A percentile compares a stretch with the other conserved stretches of the same genome.
Evolutionary conservation across 2,113 vertebrate genomes (phyloP).

Genomic region (Thalassarche chlororhynchos): DNA sequence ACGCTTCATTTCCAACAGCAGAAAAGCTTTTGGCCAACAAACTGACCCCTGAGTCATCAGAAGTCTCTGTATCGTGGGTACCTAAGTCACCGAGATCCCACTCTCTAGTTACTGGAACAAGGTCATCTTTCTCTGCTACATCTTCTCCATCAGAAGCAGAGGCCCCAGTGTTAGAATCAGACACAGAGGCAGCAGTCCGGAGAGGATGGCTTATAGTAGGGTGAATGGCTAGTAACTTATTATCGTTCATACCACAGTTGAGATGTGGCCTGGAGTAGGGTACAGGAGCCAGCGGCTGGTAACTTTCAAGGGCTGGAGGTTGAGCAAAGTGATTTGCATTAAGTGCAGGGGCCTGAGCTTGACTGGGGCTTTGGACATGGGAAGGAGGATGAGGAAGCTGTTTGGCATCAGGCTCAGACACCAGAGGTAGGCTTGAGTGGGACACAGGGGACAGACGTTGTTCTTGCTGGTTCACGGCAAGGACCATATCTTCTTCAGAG

Average conservation of each 20-base stretch:
- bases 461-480: background rate
- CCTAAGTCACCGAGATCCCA: background rate
- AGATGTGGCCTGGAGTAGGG: background rate
- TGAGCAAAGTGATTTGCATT: background rate
- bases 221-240: background rate
- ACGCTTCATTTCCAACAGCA: background rate
- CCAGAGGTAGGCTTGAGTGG: constrained; percentile 4
- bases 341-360: background rate
- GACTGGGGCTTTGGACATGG: background rate
- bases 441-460: background rate
- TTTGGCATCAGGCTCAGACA: constrained; percentile 49
- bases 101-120: constrained; percentile 3
- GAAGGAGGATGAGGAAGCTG: constrained; percentile 1
- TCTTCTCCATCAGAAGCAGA: background rate
- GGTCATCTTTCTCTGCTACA: constrained; percentile 37
- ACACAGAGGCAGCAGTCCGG: background rate
- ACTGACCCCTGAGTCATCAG: constrained; percentile 27
- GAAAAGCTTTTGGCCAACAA: background rate
- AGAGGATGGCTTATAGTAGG: background rate
- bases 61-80: background rate
- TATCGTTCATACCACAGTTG: background rate
- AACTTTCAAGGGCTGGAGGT: background rate
- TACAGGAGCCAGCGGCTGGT: background rate
- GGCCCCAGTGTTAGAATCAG: background rate
- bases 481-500: background rate